Base-by-base conservation (phyloP, 2,888 invertebrate genomes). In the Pseudolycoriella hygida region DNA sequence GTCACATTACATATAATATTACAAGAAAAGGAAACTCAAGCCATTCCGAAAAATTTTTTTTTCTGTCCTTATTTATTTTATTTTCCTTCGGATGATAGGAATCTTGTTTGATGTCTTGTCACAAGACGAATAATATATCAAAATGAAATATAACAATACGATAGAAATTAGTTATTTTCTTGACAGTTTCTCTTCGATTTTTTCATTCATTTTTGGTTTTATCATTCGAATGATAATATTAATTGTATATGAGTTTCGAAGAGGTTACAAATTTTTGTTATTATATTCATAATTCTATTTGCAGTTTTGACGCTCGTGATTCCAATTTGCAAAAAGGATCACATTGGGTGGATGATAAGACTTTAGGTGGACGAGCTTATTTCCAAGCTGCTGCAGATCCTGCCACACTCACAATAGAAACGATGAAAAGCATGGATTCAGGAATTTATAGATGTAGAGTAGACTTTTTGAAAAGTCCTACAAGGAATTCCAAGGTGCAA, bases 391-490 rank as follows among this genome's bases (percentile, higher is more conserved):
- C 77, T 40, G 80, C 80, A 32, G 74, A 72, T 25, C 83, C 86
- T 2, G 82, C 87, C 3, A 79, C 78, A 50, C 71, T 89, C 51
- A 77, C 77, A 53, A 71, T 88, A 48, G 80, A 83, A 60, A 74
- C 73, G 55, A 81, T 86, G 44, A 70, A 74, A 45, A 78, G 80
- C 49, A 69, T 70, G 38, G 89, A 90, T 59, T 81, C 78, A 2
- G 89, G 87, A 12, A 71, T 85, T 50, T 89, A 89, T 67, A 73
- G 87, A 49, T 90, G 90, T 66, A 71, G 90, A 48, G 87, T 89
- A 5, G 90, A 90, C 69, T 90, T 89, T 69, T 82, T 81, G 60
- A 82, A 84, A 61, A 84, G 87, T 11, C 89, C 88, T 1, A 90
- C 89, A 2, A 75, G 86, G 54, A 87, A 89, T 62, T 74, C 83